A percentile compares a stretch with the other conserved stretches of the same genome.
Evolutionary conservation across 2,113 vertebrate genomes (phyloP).

Genomic region (human): DNA sequence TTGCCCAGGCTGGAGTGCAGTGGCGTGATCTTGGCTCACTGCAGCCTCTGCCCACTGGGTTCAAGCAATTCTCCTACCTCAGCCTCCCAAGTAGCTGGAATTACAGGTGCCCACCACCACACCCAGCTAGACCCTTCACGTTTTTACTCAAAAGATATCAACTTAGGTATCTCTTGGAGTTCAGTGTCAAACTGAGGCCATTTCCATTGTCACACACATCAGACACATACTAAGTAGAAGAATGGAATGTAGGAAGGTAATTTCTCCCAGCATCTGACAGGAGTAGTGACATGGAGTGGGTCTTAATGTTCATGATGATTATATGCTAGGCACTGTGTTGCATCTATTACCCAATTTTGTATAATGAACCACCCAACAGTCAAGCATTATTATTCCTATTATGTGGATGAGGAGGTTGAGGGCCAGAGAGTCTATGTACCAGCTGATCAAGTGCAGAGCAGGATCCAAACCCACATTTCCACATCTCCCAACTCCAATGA

Average conservation of each 20-base stretch:
- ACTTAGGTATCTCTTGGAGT: neutral
- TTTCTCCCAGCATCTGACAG: neutral
- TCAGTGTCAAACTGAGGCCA: neutral
- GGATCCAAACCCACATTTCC: neutral
- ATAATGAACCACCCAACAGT: neutral
- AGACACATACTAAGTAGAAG: neutral
- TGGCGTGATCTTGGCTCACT: too few relatives aligned
- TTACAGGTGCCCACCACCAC: too few relatives aligned
- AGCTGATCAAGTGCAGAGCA: neutral
- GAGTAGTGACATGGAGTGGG: neutral
- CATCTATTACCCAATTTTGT: neutral
- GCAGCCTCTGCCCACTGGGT: too few relatives aligned
- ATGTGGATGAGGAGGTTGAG: neutral
- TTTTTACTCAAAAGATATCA: neutral
- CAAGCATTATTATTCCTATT: neutral
- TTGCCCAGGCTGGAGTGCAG: too few relatives aligned
- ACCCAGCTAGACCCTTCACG: too few relatives aligned
- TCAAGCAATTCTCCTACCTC: too few relatives aligned
- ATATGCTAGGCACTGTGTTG: neutral
- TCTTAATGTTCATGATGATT: neutral
- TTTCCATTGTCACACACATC: neutral
- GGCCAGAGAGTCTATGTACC: neutral
- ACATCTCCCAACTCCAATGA: neutral
- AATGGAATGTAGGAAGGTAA: neutral
- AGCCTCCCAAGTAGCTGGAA: too few relatives aligned